Conservation (phyloP, 2,888 invertebrate species). For the Rhagium mordax region DNA sequence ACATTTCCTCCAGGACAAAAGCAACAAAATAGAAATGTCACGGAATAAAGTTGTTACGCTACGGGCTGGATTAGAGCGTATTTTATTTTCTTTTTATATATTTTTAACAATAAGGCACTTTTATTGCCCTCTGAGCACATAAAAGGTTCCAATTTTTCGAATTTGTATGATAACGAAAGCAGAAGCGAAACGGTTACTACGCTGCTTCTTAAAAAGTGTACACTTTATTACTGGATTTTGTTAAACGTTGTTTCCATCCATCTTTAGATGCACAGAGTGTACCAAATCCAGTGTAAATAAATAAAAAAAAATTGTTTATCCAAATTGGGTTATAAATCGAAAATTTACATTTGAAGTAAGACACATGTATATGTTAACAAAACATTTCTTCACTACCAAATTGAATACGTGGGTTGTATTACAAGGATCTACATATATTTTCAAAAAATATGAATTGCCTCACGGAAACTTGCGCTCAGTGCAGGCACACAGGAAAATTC, state of each 20-base stretch:
- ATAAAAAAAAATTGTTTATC: no score
- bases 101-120: conserved; percentile 4
- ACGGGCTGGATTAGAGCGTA: conserved; percentile 3
- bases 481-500: not conserved
- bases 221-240: not conserved
- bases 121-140: not conserved
- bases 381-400: no score
- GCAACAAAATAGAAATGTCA: not conserved
- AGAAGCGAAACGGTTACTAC: not conserved
- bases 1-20: conserved; percentile 5
- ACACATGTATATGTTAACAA: no score
- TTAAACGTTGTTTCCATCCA: no score
- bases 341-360: no score
- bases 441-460: not conserved
- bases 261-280: no score
- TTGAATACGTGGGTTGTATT: no score
- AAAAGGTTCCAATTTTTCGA: not conserved
- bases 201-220: not conserved
- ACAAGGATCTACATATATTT: no score
- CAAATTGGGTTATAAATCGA: no score
- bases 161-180: not conserved
- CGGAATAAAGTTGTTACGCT: not conserved
- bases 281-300: no score
- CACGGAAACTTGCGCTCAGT: no score
- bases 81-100: not conserved